Base-by-base conservation (phyloP, 2,888 invertebrate species). In the Drosophila tanythrix region DNA sequence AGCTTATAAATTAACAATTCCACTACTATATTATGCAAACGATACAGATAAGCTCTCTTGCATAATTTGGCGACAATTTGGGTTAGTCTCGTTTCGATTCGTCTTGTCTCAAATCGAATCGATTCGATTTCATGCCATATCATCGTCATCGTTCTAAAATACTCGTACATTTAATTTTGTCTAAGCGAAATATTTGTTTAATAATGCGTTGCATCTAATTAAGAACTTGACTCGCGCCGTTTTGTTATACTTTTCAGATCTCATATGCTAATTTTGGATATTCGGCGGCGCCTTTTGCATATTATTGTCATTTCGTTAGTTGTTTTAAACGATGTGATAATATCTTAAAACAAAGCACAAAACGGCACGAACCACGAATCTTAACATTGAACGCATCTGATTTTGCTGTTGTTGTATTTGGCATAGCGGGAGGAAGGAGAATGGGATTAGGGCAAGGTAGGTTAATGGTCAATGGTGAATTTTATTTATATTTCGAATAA, bases 301-400 rank as follows among this genome's bases (percentile, higher is more conserved):
- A 86, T 83, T 81, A 79, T 72, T 80, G 75, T 79, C 63, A 83
- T 88, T 84, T 82, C 62, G 86, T 82, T 88, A 87, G 87, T 89
- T 80, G 87, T 89, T 87, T 87, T 87, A 90, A 90, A 88, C 79
- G 85, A 89, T 85, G 89, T 90, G 88, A 90, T 89, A 89, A 89
- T 80, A 88, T 89, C 83, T 77, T 60, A 43, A 35, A 66, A 62
- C 40, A 53, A 50, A 6, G 50, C 31, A 51, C 57, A 57, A 86
- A 46, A 83, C 85, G 80, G 73, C 78, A 75, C 73, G 83, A 79
- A 73, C 63, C 67, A 61, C 48, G 21, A 56, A 62, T 60, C 43
- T 67, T 61, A 70, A 69, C 63, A 72, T 64, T 67, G 70, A 73
- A 43, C 67, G 50, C 50, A 38, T 21, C 62, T 68, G 40, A 63